Evolutionary conservation across 2,888 invertebrate genomes (phyloP).

Genomic region (Luperina nickerlii): DNA sequence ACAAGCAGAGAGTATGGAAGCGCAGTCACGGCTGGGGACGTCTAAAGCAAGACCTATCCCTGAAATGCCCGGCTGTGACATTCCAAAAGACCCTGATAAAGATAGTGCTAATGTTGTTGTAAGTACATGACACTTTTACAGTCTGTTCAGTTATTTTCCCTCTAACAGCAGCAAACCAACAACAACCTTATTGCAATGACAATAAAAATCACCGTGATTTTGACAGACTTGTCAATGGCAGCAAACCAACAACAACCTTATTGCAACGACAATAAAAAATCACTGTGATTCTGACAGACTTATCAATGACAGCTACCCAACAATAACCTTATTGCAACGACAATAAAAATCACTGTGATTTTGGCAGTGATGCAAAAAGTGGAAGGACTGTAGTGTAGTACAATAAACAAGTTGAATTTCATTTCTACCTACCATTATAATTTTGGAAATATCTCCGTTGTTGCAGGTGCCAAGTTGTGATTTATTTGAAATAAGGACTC

Average conservation of each 20-base stretch:
- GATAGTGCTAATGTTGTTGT: conserved; percentile 84
- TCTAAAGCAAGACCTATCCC: conserved; percentile 84
- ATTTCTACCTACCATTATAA: neutral
- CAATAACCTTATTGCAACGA: too few relatives aligned
- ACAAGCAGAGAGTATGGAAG: conserved; percentile 68
- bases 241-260: too few relatives aligned
- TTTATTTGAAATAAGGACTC: conserved; percentile 91
- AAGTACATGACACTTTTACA: conserved; percentile 65
- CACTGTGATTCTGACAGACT: neutral
- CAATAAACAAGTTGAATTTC: neutral
- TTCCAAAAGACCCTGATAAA: conserved; percentile 85
- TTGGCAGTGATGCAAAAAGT: neutral
- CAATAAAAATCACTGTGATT: too few relatives aligned
- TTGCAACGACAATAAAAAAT: too few relatives aligned
- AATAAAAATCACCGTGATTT: neutral
- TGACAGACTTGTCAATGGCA: too few relatives aligned
- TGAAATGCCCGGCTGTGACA: conserved; percentile 67
- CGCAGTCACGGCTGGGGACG: conserved; percentile 72
- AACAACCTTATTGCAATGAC: neutral
- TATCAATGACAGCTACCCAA: too few relatives aligned
- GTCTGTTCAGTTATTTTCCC: neutral
- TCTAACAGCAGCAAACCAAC: neutral
- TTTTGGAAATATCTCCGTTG: neutral
- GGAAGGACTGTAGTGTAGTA: neutral
- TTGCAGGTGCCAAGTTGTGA: conserved; percentile 92